phyloP scores from a whole-genome alignment of 2,888 invertebrate species.

The Metallyticus violacea region DNA sequence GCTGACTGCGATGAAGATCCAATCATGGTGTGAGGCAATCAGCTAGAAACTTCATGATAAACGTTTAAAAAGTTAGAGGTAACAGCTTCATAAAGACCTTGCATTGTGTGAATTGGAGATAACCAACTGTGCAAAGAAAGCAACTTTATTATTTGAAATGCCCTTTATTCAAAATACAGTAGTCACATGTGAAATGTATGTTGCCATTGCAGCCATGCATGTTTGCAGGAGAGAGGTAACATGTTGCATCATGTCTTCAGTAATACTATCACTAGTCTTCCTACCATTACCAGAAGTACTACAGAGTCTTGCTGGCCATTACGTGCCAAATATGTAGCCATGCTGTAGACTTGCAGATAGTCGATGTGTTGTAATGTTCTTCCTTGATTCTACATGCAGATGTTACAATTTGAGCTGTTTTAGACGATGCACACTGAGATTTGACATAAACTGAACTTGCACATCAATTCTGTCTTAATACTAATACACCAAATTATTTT shows the following conservation, averaged over 20 bases:
- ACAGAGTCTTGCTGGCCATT: not conserved
- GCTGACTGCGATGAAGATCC: conserved; percentile 44
- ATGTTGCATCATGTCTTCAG: not conserved
- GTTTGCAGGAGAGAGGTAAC: not conserved
- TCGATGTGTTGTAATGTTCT: not conserved
- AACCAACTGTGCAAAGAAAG: not conserved
- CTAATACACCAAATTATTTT: not conserved
- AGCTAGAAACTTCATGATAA: not conserved
- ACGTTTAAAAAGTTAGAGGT: not conserved
- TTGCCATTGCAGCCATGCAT: not conserved
- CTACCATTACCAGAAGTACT: not conserved
- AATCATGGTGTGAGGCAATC: conserved; percentile 44
- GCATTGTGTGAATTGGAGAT: not conserved
- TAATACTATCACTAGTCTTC: not conserved
- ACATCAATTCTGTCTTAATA: not conserved
- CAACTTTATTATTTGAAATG: not conserved
- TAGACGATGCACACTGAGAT: too few relatives aligned
- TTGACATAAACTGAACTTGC: too few relatives aligned
- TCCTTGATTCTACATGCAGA: not conserved
- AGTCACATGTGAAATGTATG: not conserved
- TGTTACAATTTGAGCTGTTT: not conserved
- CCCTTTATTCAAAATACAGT: too few relatives aligned
- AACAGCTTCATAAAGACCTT: not conserved
- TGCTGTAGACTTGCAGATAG: not conserved
- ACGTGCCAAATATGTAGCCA: not conserved